phyloP scores from a whole-genome alignment of 2,113 vertebrate genomes.

The Dromas ardeola region DNA sequence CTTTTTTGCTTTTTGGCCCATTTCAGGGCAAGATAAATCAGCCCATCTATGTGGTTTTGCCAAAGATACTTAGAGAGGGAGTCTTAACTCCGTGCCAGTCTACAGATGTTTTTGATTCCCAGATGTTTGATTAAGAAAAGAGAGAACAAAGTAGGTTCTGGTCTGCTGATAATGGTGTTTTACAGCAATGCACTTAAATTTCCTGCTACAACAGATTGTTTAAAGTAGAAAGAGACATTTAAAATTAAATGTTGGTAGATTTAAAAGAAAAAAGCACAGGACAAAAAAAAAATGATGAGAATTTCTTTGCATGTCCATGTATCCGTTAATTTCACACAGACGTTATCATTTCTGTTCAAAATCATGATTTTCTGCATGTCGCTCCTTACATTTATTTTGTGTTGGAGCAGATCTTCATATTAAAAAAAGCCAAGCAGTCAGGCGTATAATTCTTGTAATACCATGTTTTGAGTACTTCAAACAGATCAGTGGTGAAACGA shows the following conservation, averaged over 20 bases:
- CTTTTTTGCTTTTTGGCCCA: neutral
- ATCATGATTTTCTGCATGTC: neutral
- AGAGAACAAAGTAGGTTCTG: slow-evolving; percentile 21
- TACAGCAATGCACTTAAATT: slow-evolving; percentile 7
- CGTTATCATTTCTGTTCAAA: neutral
- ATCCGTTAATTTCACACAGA: neutral
- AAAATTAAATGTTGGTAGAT: slow-evolving; percentile 2
- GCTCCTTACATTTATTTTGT: neutral
- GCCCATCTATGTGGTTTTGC: neutral
- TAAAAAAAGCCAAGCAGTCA: neutral
- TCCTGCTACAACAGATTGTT: slow-evolving; percentile 20
- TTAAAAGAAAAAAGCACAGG: neutral
- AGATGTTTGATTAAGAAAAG: slow-evolving; percentile 51
- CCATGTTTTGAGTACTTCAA: neutral
- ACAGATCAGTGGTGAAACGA: neutral
- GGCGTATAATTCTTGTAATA: neutral
- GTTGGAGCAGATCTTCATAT: neutral
- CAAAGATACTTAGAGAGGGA: neutral
- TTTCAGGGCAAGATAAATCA: slow-evolving; percentile 11
- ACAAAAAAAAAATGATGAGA: neutral
- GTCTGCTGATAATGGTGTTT: slow-evolving; percentile 58
- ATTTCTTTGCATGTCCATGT: neutral
- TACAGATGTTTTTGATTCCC: slow-evolving; percentile 48
- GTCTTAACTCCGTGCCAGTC: neutral
- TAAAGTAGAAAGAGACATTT: slow-evolving; percentile 29